Base-by-base conservation (phyloP, 2,113 vertebrate species). In the Forbesichthys agassizii region DNA sequence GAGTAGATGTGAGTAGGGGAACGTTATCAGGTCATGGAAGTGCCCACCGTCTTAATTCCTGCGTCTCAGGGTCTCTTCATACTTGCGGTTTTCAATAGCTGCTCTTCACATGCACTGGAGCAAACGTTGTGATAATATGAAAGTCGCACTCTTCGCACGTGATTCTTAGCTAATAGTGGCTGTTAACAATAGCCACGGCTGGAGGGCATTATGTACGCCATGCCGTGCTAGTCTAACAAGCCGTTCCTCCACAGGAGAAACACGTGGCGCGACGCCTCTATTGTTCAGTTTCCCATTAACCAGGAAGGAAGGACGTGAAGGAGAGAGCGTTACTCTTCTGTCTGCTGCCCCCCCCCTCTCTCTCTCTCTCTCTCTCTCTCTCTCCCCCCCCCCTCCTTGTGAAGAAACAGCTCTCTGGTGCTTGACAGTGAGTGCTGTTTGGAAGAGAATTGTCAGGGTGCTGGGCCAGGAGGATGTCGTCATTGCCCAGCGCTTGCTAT, bases 161-260 rank as follows among this genome's bases (percentile, higher is more conserved):
- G 64, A 64, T 42, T 71, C 11, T 33, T n/a, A 61, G 68, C 48
- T 11, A 48, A 64, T 66, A 57, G 11, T 46, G 42, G 71, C 51
- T 64, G 67, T 57, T 62, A 8, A 66, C 10, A 64, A 3, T 54
- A 53, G 77, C 66, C 27, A 1, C 76, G 52, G 27, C 58, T 36
- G 48, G 42, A 78, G 54, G 62, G 66, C 10, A 52, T 60, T 71
- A 68, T 82, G 55, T 48, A 20, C 53, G 16, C 55, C 61, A 27
- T 74, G 68, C 72, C 73, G 75, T 77, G 74, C 53, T 64, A 73
- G 71, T 84, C 49, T 69, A 51, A 82, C 75, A 72, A 59, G 36
- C 48, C 72, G 55, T 66, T 73, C 14, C 33, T 74, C 49, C 27
- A 58, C 46, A 72, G 54, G 70, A 80, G 69, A 42, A 77, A 70